Evolutionary conservation across 2,113 vertebrate species (phyloP).

Genomic region (Peucedramus taeniatus): DNA sequence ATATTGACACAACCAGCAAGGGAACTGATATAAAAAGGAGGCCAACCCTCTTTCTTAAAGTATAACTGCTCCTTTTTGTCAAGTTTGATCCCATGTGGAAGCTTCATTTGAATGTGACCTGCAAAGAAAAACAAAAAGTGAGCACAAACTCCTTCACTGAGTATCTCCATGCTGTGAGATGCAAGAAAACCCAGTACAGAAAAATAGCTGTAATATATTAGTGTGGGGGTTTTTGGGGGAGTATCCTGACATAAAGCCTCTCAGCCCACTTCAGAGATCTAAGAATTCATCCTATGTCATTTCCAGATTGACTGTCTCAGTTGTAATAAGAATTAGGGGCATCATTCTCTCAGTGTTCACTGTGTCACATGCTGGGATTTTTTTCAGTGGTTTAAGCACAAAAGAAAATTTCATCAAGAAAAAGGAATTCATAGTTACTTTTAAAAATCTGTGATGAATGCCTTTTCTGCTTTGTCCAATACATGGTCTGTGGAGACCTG

Average conservation of each 20-base stretch:
- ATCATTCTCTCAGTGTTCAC: background rate
- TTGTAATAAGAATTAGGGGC: background rate
- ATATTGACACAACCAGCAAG: background rate
- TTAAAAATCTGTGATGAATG: background rate
- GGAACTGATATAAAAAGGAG: conserved; percentile 14
- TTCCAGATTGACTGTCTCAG: background rate
- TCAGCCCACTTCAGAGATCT: background rate
- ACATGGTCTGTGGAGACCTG: background rate
- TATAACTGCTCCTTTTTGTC: background rate
- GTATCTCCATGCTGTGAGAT: background rate
- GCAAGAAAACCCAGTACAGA: background rate
- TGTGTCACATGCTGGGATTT: background rate
- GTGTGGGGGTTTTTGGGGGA: fast-evolving
- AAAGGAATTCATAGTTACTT: background rate
- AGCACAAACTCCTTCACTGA: background rate
- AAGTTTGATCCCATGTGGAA: background rate
- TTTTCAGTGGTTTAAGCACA: background rate
- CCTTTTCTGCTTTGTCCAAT: background rate
- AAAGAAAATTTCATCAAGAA: background rate
- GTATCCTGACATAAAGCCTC: background rate
- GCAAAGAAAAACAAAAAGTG: background rate
- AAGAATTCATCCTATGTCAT: background rate
- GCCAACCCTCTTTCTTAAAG: background rate
- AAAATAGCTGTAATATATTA: background rate
- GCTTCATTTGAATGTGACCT: conserved; percentile 20